A percentile compares a stretch with the other conserved stretches of the same genome.
These are phyloP conservation scores for Pyrrhosoma nymphula DNA, from an alignment of 2,888 invertebrate genomes.

Conservation along the genomic window DNA sequence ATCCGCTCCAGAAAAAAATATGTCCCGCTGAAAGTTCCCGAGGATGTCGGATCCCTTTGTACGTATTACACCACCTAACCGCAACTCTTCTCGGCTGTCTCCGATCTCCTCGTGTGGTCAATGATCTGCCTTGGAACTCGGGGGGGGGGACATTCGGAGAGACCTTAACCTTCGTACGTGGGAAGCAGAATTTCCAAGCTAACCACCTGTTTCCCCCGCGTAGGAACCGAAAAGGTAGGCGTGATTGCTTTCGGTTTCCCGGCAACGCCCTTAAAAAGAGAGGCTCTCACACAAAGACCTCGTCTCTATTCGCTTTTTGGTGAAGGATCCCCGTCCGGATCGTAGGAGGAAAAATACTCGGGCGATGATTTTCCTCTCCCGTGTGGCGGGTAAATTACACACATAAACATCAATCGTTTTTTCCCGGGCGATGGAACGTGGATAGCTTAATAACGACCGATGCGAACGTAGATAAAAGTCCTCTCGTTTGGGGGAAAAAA, in stretches of 20 bases:
- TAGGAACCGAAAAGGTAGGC: background rate
- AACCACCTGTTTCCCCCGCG: conserved; percentile 29
- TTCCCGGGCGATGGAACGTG: background rate
- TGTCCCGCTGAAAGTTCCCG: no score
- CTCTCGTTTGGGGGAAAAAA: background rate
- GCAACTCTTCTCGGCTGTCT: background rate
- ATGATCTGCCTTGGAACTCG: background rate
- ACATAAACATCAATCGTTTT: background rate
- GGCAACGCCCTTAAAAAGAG: background rate
- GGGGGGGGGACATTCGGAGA: background rate
- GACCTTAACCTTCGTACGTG: conserved; percentile 39
- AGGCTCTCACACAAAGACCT: background rate
- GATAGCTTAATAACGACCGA: background rate
- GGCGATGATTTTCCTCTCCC: background rate
- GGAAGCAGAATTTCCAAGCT: conserved; percentile 1
- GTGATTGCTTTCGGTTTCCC: background rate
- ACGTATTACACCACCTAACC: background rate
- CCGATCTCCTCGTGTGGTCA: background rate
- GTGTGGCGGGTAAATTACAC: background rate
- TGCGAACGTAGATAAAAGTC: background rate
- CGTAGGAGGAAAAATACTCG: background rate
- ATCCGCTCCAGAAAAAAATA: background rate
- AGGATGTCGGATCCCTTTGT: background rate
- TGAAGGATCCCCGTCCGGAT: background rate
- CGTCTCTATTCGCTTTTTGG: background rate